Evolutionary conservation across 2,113 vertebrate species (phyloP), one percentile per base, ranked within the genome.

Genomic region (Mystacornis crossleyi): DNA sequence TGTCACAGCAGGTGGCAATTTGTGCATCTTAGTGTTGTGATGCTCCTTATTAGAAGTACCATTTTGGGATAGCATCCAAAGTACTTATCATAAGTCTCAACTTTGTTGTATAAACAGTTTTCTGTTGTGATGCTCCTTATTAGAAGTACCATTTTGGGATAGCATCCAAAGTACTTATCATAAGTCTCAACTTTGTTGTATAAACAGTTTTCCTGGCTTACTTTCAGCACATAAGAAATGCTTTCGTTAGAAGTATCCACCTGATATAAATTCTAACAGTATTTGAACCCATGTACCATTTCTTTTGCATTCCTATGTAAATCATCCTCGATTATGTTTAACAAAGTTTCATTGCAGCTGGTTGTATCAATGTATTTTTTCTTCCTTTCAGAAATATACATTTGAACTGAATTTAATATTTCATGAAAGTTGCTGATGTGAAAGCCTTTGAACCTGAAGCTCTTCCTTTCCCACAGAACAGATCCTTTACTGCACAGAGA

Each of bases 1-100:
- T 83, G 66, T 33, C 90, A 62, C 94, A 90, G 89, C 48, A 91
- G 79, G 80, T 48, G 57, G 67, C 40, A 88, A 75, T 94, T 94
- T 92, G 40, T 47, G 48, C 78, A n/a, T 89, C 75, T 71, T 82
- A 85, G 43, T 74, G 62, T 36, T 74, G 19, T 2, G 6, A 69
- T 83, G 36, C n/a, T 92, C 45, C n/a, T 57, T 84, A 34, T 73
- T 87, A 85, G 57, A 93, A 69, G 40, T 18, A 79, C 42, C 61
- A 73, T 77, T 77, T 95, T 14, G 38, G 48, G 16, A 64, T 69
- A 77, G 42, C 14, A 78, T 71, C 40, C 23, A 36, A 84, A 17
- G 10, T 40, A 78, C 36, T 43, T 54, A 58, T 45, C 28, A 34
- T 18, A 84, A 74, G 33, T 72, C 79, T 47, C 17, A 53, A 54